Base-by-base conservation (phyloP, 2,113 vertebrate genomes). In the Myiozetetes cayanensis region DNA sequence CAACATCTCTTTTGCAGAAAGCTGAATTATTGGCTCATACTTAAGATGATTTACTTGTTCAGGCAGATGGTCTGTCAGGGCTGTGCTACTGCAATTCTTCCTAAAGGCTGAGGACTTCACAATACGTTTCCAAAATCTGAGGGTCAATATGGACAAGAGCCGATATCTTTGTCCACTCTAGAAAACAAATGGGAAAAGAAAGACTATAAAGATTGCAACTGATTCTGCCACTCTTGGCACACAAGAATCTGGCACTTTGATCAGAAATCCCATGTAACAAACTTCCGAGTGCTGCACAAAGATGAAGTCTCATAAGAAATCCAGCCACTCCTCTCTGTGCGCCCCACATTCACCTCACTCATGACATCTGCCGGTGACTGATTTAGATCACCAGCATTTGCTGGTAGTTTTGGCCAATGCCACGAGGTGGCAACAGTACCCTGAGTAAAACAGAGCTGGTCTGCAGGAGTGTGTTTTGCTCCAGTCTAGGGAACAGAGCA, bases 341-440 rank as follows among this genome's bases (percentile, higher is more conserved):
- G 37, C 55, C 43, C 39, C 47, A 39, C 31, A 27, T 9, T 66
- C 65, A 41, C n/a, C 47, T 67, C 43, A 28, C 17, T 52, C 0
- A 0, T 15, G 41, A 55, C 14, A 18, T 44, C 12, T 17, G 10
- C 12, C 49, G 25, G 52, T 0, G 0, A 14, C 6, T 19, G 15
- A 6, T 10, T 13, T 0, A 21, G 11, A 13, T 28, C 35, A 52
- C 3, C 17, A 82, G 37, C 28, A 10, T 33, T 71, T 56, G 44
- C 30, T 76, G 44, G 11, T 77, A 31, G 9, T 39, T 93, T 79
- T 68, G 47, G 35, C 4, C 49, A 79, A 30, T 4, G 63, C 89
- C 95, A 95, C 78, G 0, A 96, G 94, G 82, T 93, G 95, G 94
- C 94, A 96, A 89, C 74, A 93, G 62, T 3, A 15, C 1, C 37